Evolutionary conservation across 2,113 vertebrate genomes (phyloP).

Genomic region (Chloebia gouldiae): DNA sequence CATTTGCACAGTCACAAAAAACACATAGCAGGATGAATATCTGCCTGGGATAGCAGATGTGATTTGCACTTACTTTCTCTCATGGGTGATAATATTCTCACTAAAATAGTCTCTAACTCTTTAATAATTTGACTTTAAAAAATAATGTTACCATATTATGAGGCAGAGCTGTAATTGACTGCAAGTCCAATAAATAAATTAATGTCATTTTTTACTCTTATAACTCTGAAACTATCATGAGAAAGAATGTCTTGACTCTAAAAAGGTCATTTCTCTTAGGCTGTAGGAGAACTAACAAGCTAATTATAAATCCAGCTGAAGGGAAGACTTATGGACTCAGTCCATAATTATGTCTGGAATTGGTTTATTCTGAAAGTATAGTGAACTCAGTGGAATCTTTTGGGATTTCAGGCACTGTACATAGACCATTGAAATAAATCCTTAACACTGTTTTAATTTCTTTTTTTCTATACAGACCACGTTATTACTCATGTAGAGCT

Average conservation of each 20-base stretch:
- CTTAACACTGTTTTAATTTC: not conserved
- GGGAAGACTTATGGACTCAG: not conserved
- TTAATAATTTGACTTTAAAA: not conserved
- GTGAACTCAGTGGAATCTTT: not conserved
- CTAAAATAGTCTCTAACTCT: not conserved
- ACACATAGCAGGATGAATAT: not conserved
- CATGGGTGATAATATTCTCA: not conserved
- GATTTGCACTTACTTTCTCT: not conserved
- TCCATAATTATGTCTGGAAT: not conserved
- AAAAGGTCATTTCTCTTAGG: not conserved
- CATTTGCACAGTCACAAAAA: not conserved
- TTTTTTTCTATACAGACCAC: not conserved
- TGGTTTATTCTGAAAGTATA: not conserved
- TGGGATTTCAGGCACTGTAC: not conserved
- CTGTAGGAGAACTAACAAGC: not conserved
- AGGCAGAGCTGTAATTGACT: not conserved
- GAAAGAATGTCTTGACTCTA: not conserved
- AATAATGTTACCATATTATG: not conserved
- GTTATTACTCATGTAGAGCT: not conserved
- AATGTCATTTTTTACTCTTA: not conserved
- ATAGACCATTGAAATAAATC: not conserved
- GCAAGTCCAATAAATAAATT: not conserved
- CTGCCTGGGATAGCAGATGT: not conserved
- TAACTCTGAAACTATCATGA: not conserved
- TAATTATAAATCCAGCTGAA: slow-evolving; percentile 39